These are phyloP conservation scores for Holotrichia oblita DNA, from an alignment of 1,140 invertebrate species.

Conservation along the genomic window DNA sequence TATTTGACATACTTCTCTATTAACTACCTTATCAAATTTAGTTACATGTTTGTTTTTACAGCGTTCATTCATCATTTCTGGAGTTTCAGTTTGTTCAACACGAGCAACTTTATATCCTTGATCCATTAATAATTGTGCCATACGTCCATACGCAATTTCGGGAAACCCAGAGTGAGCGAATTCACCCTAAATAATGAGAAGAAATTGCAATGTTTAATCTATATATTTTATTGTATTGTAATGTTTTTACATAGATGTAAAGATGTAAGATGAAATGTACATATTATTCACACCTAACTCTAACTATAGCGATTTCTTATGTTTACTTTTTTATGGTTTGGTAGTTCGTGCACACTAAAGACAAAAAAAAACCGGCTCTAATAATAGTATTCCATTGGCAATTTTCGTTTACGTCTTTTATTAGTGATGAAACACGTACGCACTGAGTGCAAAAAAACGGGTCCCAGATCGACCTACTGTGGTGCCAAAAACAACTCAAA, in stretches of 20 bases:
- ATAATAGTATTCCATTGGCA: no score
- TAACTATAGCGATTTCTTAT: no score
- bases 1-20: slow-evolving; percentile 92
- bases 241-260: background rate
- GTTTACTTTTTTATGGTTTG: no score
- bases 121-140: slow-evolving; percentile 86
- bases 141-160: slow-evolving; percentile 91
- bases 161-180: slow-evolving; percentile 97
- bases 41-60: slow-evolving; percentile 73
- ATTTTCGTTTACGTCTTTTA: no score
- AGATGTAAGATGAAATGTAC: background rate
- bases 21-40: slow-evolving; percentile 92
- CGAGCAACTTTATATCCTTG: slow-evolving; percentile 96
- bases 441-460: no score
- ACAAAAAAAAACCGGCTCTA: no score
- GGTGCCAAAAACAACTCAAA: no score
- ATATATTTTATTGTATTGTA: background rate
- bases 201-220: background rate
- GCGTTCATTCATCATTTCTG: slow-evolving; percentile 91
- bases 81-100: slow-evolving; percentile 98
- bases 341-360: no score
- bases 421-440: no score
- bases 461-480: no score
- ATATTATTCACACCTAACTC: no score
- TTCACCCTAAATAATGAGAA: slow-evolving; percentile 75